Base-by-base conservation (phyloP, 2,797 vertebrate species). In the Poecilia velifera region DNA sequence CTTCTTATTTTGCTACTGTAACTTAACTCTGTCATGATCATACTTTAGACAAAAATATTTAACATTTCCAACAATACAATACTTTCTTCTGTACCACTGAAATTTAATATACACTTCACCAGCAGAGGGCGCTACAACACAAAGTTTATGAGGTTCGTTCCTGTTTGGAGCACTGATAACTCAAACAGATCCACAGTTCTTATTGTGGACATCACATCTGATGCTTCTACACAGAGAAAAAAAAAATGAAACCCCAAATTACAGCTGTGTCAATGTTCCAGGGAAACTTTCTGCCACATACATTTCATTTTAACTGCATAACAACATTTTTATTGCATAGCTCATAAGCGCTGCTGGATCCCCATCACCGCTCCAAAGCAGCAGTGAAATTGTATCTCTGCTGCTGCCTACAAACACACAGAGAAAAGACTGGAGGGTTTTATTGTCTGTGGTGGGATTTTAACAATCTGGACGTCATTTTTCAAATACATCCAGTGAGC, bases 101-200 rank as follows among this genome's bases (percentile, higher is more conserved):
- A 31, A 34, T 22, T 14, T 0, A 7, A 28, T 22, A 3, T 2
- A 43, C 13, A 2, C 28, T 28, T 2, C 0, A 77, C 84, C 92
- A 90, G 74, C 78, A 91, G 92, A 81, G 64, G 85, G 89, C 13
- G 75, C 49, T 77, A 71, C 72, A 88, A 79, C 76, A 82, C 82
- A 86, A 62, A 68, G 49, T 4, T 1, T 0, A 0, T 31, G 47
- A 13, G 1, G 8, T 0, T 36, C 1, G 0, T n/a, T 43, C 36
- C 34, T 74, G 46, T 34, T 16, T 47, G 55, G 66, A 72, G 25
- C 74, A 16, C 45, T 76, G 74, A 89, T 78, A 86, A 76, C 84
- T 87, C 66, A 6, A 84, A 88, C 87, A 83, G 7, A 49, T 76
- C n/a, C 82, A 39, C 76, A 22, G 28, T 28, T 76, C 16, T 51